Evolutionary conservation across 2,797 vertebrate species (phyloP).

Genomic region (Neosilurus mollespiculum): DNA sequence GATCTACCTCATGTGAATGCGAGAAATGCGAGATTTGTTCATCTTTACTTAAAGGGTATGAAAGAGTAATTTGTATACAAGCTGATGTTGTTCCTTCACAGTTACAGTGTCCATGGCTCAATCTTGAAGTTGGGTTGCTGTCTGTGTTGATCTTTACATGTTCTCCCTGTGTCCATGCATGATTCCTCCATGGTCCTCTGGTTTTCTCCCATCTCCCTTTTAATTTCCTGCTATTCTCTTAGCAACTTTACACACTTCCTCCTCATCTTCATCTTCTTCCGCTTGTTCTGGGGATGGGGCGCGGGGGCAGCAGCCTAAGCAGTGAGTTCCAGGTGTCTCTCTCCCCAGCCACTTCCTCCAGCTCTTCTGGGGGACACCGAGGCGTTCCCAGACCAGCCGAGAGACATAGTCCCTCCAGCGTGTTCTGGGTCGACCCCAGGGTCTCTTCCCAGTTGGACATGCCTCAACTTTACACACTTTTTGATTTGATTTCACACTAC

Average conservation of each 20-base stretch:
- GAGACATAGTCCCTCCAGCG: no score
- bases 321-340: no score
- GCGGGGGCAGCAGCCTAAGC: no score
- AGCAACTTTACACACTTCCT: neutral
- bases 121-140: neutral
- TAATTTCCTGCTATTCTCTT: neutral
- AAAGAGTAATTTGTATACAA: neutral
- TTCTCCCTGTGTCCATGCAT: neutral
- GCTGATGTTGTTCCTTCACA: neutral
- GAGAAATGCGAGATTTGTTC: neutral
- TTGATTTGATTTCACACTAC: no score
- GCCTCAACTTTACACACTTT: no score
- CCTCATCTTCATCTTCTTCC: no score
- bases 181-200: neutral
- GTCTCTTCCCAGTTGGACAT: no score
- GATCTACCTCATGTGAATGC: conserved; percentile 11
- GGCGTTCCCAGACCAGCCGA: no score
- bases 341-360: no score
- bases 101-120: neutral
- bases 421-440: no score
- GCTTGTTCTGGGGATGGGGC: no score
- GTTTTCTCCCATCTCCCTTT: neutral
- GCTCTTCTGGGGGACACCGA: no score
- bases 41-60: neutral
- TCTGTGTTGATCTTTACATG: neutral